These are phyloP conservation scores for Penaeus chinensis DNA, from an alignment of 1,140 invertebrate genomes.

Conservation along the genomic window DNA sequence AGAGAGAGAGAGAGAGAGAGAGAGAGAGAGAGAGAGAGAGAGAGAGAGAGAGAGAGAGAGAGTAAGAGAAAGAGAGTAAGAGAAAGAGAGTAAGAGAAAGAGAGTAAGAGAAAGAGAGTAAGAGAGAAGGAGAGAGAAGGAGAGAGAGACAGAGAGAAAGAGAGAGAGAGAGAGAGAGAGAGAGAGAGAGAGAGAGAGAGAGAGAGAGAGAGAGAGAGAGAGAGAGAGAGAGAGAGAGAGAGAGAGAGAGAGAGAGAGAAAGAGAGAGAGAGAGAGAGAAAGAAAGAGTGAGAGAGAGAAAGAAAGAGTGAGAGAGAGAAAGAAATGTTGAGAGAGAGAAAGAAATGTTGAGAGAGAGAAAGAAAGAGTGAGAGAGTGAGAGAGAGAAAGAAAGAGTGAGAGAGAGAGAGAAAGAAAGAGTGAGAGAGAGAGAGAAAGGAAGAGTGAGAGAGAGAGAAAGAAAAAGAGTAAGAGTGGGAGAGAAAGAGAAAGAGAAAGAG, in stretches of 20 bases:
- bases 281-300: background rate
- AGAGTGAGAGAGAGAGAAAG: no score
- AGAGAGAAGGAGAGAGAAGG: background rate
- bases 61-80: background rate
- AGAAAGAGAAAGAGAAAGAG: no score
- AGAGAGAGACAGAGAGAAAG: background rate
- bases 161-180: background rate
- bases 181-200: background rate
- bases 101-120: background rate
- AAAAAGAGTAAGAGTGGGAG: no score
- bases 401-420: no score
- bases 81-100: background rate
- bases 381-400: no score
- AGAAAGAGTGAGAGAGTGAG: no score
- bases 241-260: background rate
- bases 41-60: conserved; percentile 2
- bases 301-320: background rate
- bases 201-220: background rate
- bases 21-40: conserved; percentile 9
- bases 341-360: no score
- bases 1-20: background rate
- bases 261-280: background rate
- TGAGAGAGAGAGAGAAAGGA: no score
- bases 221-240: conserved; percentile 10
- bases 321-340: background rate